These are phyloP conservation scores for Aphelenchoides bicaudatus DNA, from an alignment of 2,888 invertebrate species.

Conservation along the genomic window DNA sequence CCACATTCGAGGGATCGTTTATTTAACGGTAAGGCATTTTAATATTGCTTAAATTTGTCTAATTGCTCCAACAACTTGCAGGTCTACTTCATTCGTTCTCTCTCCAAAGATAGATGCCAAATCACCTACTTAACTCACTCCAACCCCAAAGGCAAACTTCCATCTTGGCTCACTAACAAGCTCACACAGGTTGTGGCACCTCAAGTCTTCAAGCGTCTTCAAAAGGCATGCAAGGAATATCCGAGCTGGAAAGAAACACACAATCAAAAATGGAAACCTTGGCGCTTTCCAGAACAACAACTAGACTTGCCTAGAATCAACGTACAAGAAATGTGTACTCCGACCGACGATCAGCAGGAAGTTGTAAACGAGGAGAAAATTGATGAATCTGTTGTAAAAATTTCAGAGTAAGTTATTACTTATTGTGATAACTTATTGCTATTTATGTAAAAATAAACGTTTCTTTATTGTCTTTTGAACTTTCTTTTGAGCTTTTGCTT, in stretches of 20 bases:
- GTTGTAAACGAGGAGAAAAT: conserved; percentile 45
- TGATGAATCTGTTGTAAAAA: too few relatives aligned
- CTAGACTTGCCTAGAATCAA: conserved; percentile 40
- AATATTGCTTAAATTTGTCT: too few relatives aligned
- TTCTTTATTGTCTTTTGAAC: too few relatives aligned
- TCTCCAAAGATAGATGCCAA: conserved; percentile 69
- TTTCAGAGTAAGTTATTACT: too few relatives aligned
- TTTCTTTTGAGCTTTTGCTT: too few relatives aligned
- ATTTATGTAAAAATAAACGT: too few relatives aligned
- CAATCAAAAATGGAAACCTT: conserved; percentile 76
- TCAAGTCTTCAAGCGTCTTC: conserved; percentile 76
- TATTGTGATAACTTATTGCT: too few relatives aligned
- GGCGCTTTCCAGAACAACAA: conserved; percentile 79
- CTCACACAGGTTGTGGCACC: conserved; percentile 81
- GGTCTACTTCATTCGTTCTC: conserved; percentile 69
- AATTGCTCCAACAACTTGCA: too few relatives aligned
- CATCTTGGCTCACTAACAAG: conserved; percentile 84
- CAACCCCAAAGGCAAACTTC: conserved; percentile 76
- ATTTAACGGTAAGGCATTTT: too few relatives aligned
- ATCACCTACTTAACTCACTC: conserved; percentile 83
- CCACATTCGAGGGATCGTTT: conserved; percentile 71
- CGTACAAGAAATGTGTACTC: too few relatives aligned
- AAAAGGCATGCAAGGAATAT: conserved; percentile 77
- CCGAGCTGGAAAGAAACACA: conserved; percentile 77
- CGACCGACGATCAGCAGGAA: conserved; percentile 42